These are phyloP conservation scores for Xyrichtys novacula DNA, from an alignment of 2,797 vertebrate genomes.

Conservation along the genomic window DNA sequence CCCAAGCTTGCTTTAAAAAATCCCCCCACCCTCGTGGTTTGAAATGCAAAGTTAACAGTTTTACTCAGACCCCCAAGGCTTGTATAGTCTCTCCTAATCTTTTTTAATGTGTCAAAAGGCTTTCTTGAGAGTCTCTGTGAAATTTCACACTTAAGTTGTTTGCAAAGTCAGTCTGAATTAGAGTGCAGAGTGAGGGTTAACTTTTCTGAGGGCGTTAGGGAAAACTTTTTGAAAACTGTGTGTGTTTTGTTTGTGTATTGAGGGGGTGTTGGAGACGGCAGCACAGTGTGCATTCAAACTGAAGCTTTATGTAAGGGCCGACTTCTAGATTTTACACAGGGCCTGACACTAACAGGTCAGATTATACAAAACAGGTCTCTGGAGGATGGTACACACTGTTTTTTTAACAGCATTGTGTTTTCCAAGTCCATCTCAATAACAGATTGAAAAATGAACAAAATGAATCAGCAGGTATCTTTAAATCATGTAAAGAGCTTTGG, in stretches of 20 bases:
- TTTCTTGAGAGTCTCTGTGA: slow-evolving; percentile 84
- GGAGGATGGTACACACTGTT: neutral
- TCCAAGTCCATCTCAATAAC: neutral
- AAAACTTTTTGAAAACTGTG: slow-evolving; percentile 65
- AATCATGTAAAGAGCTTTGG: neutral
- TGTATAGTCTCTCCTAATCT: slow-evolving; percentile 86
- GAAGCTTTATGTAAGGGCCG: slow-evolving; percentile 5
- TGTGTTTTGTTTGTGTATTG: slow-evolving; percentile 51
- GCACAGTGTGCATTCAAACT: slow-evolving; percentile 15
- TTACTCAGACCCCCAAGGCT: slow-evolving; percentile 79
- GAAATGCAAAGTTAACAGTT: slow-evolving; percentile 87
- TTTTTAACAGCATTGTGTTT: neutral
- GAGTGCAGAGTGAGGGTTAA: slow-evolving; percentile 68
- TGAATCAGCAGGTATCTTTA: neutral
- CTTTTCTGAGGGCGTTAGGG: slow-evolving; percentile 68
- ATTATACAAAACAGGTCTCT: neutral
- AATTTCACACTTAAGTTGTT: slow-evolving; percentile 86
- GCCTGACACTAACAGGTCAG: neutral
- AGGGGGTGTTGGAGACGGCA: slow-evolving; percentile 24
- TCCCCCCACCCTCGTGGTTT: slow-evolving; percentile 74
- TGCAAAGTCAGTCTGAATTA: slow-evolving; percentile 82
- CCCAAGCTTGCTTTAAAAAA: slow-evolving; percentile 64
- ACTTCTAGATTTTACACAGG: slow-evolving; percentile 1
- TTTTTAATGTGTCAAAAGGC: slow-evolving; percentile 86
- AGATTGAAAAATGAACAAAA: neutral